phyloP scores from a whole-genome alignment of 2,113 vertebrate genomes.

The Microcebus murinus region DNA sequence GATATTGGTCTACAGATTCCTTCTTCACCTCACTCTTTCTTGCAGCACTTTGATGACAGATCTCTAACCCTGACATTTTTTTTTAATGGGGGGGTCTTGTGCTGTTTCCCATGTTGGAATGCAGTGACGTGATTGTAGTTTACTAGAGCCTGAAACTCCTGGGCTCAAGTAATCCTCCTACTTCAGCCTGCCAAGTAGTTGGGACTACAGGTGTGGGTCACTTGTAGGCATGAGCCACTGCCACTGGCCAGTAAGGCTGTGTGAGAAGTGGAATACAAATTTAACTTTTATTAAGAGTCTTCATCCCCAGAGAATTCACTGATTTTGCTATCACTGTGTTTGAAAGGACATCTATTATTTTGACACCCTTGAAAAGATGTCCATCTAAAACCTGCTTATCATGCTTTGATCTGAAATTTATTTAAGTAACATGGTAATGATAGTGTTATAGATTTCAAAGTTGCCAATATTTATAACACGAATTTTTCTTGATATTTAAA shows the following conservation, averaged over 20 bases:
- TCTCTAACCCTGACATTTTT: not conserved
- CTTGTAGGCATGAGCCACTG: too few relatives aligned
- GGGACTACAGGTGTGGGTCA: too few relatives aligned
- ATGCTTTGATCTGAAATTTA: slow-evolving; percentile 6
- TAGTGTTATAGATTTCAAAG: not conserved
- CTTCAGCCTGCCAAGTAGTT: too few relatives aligned
- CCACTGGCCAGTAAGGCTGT: too few relatives aligned
- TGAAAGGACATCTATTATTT: not conserved
- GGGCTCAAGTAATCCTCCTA: too few relatives aligned
- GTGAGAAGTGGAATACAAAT: too few relatives aligned
- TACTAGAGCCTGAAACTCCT: too few relatives aligned
- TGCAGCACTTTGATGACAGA: not conserved
- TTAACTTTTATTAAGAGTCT: not conserved
- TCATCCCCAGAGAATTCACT: not conserved
- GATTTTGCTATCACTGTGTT: not conserved
- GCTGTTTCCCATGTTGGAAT: too few relatives aligned
- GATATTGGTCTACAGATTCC: not conserved
- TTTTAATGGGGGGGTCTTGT: not conserved
- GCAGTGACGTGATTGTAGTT: too few relatives aligned
- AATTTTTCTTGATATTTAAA: slow-evolving; percentile 35
- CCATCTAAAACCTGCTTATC: not conserved
- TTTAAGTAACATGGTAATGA: not conserved
- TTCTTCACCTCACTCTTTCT: not conserved
- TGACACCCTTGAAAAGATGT: slow-evolving; percentile 40
- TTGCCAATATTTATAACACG: not conserved